Evolutionary conservation across 2,888 invertebrate genomes (phyloP).

Genomic region (Panopea generosa): DNA sequence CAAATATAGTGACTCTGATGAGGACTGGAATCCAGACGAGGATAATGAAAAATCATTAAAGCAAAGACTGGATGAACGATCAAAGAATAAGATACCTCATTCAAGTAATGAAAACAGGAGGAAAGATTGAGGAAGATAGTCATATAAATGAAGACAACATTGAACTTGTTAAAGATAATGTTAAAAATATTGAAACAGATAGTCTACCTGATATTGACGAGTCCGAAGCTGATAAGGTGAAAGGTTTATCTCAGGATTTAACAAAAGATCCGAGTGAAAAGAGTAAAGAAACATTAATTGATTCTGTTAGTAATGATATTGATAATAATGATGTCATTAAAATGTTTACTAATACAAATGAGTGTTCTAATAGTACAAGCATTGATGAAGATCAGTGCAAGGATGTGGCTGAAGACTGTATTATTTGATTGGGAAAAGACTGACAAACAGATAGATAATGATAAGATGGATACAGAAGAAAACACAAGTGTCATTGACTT

Average conservation of each 20-base stretch:
- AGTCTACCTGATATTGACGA: too few species aligned
- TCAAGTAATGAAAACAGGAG: background rate
- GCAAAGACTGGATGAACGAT: slow-evolving; percentile 37
- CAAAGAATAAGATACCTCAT: background rate
- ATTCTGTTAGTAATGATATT: background rate
- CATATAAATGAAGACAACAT: background rate
- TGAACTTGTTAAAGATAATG: background rate
- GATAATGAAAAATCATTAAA: slow-evolving; percentile 41
- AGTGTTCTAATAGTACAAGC: slow-evolving; percentile 84
- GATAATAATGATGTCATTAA: too few species aligned
- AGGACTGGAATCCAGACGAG: slow-evolving; percentile 47
- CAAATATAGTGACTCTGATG: slow-evolving; percentile 47
- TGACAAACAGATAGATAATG: slow-evolving; percentile 7
- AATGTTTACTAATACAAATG: background rate
- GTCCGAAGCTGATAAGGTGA: too few species aligned
- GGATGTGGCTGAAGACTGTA: background rate
- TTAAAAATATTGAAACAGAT: background rate
- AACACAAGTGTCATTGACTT: background rate
- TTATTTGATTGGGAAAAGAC: slow-evolving; percentile 17
- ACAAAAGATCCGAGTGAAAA: background rate
- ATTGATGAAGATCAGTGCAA: too few species aligned
- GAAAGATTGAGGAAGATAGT: slow-evolving; percentile 3
- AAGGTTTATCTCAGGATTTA: too few species aligned
- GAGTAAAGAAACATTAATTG: background rate
- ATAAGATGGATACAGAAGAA: background rate